Base-by-base conservation (phyloP, 1,140 invertebrate species). In the Saxidomus purpurata region DNA sequence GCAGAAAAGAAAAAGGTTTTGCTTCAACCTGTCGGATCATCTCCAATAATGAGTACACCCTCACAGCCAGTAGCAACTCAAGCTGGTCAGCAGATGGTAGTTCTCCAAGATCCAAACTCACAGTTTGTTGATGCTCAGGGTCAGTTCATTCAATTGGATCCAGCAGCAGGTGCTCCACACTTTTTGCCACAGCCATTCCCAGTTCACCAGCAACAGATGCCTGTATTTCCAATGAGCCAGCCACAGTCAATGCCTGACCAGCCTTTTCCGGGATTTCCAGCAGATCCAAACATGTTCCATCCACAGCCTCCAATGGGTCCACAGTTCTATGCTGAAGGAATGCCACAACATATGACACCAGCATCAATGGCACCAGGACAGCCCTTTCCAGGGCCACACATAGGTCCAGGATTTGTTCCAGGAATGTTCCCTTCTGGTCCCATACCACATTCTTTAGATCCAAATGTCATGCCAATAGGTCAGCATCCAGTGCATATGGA, bases 1-100 rank as follows among this genome's bases (percentile, higher is more conserved):
- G 71, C 87, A 55, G 85, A 76, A 49, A 89, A 90, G 49, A 90
- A 88, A 47, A 83, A 87, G 69, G 84, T 89, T n/a, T 84, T 85
- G 81, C 63, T 88, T 1, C 86, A 88, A 55, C 76, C 86, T 63
- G 49, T 83, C 15, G 34, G 40, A 25, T 67, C 83, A n/a, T 38
- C 69, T 40, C 67, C 25, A 49, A 17, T 55, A 25, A n/a, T 38
- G 25, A 52, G 28, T 47, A 36, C 34, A 36, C 67, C n/a, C 15
- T 38, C 40, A 52, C 43, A 55, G 31, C 49, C 83, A 55, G n/a
- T 59, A 38, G 67, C 31, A n/a, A 22, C 79, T 81, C 79, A 59
- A 17, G 38, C 71, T 25, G 15, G 17, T 28, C 38, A 40, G 22
- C 71, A 61, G 34, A n/a, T 38, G 25, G n/a, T 31, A 0, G 6